phyloP scores from a whole-genome alignment of 2,113 vertebrate genomes.

The Grammomys surdaster region DNA sequence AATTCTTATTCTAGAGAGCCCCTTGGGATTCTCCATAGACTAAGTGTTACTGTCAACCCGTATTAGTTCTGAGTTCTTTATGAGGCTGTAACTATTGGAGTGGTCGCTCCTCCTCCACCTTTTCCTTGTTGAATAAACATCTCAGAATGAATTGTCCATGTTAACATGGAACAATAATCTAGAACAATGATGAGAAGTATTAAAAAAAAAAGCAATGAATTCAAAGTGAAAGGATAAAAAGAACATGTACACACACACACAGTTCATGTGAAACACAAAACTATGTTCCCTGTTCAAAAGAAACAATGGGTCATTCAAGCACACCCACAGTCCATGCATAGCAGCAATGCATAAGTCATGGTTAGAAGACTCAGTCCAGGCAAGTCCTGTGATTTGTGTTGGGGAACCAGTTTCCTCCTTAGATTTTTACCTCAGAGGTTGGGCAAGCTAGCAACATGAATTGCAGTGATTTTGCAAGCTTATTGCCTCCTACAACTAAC shows the following conservation, averaged over 20 bases:
- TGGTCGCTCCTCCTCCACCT: not conserved
- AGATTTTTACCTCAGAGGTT: not conserved
- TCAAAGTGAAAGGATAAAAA: slow-evolving; percentile 36
- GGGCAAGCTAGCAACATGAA: not conserved
- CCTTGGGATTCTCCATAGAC: not conserved
- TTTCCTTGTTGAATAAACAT: not conserved
- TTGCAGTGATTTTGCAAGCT: not conserved
- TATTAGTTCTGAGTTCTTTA: not conserved
- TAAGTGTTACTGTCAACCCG: slow-evolving; percentile 3
- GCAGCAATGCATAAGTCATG: not conserved
- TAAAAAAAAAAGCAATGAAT: slow-evolving; percentile 6
- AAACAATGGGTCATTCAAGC: not conserved
- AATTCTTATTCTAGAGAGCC: not conserved
- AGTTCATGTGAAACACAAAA: slow-evolving; percentile 2
- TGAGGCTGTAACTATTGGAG: not conserved
- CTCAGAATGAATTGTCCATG: not conserved
- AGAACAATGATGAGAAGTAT: not conserved
- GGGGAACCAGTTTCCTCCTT: not conserved
- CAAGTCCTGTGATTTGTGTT: not conserved
- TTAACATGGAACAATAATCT: not conserved
- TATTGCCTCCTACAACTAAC: slow-evolving; percentile 45
- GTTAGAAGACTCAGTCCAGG: not conserved
- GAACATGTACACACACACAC: not conserved
- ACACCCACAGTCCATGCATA: not conserved
- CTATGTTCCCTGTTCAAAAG: slow-evolving; percentile 34